Evolutionary conservation across 2,113 vertebrate genomes (phyloP).

Genomic region (Coregonus clupeaformis): DNA sequence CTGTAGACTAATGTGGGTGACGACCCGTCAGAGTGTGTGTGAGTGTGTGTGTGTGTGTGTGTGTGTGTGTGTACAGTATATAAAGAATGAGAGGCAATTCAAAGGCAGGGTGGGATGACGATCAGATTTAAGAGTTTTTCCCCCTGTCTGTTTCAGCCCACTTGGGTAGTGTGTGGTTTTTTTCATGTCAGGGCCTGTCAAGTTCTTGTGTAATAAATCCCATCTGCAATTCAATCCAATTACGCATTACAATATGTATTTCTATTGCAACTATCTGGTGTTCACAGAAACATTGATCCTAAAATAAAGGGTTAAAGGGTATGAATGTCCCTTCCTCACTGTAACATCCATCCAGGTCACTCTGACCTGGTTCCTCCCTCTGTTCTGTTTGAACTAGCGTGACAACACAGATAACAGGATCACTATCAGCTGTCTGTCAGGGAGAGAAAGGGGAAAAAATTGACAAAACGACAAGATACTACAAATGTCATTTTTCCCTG

Average conservation of each 20-base stretch:
- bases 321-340: no score
- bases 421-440: neutral
- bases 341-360: conserved; percentile 60
- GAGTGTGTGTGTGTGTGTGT: neutral
- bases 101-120: no score
- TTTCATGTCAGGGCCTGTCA: neutral
- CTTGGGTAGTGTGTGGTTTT: no score
- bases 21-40: neutral
- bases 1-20: neutral
- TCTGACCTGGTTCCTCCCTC: conserved; percentile 27
- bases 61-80: neutral
- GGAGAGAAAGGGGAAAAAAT: neutral
- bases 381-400: conserved; percentile 43
- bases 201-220: no score
- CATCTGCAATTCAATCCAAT: no score
- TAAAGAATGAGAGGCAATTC: no score
- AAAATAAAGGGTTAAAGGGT: no score
- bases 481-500: no score
- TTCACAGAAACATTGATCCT: neutral
- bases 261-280: no score
- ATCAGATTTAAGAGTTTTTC: no score
- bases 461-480: neutral
- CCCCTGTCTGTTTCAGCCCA: no score
- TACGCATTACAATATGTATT: neutral
- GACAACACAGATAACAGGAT: neutral